Percentiles rank a stretch among this genome's conserved stretches.
These are phyloP conservation scores for Melanerpes formicivorus DNA, from an alignment of 2,113 vertebrate genomes.

Conservation along the genomic window DNA sequence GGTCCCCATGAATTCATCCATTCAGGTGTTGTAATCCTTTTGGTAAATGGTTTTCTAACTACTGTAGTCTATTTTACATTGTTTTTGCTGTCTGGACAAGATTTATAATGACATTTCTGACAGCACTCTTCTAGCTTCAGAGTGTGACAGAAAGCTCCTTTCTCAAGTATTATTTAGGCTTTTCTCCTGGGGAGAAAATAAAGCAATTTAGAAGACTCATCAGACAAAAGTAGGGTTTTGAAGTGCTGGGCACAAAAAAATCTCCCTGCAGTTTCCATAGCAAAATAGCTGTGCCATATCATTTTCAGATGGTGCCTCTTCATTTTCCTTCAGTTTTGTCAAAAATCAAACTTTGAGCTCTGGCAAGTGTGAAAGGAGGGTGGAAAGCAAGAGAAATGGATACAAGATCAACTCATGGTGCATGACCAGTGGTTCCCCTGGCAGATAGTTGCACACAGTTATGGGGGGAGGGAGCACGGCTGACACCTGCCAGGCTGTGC, in stretches of 20 bases:
- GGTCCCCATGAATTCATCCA: not conserved
- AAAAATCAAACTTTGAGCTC: not conserved
- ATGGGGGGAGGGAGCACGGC: not conserved
- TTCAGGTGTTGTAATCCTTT: not conserved
- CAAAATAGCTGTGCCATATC: not conserved
- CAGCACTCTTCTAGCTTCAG: not conserved
- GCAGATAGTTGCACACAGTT: not conserved
- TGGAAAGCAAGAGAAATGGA: not conserved
- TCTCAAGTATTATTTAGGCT: conserved; percentile 25
- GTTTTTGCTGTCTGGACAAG: not conserved
- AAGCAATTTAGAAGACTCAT: conserved; percentile 40
- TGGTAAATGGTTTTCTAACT: conserved; percentile 22
- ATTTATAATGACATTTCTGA: not conserved
- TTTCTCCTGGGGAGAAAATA: conserved; percentile 44
- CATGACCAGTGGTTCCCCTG: not conserved
- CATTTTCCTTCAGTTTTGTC: not conserved
- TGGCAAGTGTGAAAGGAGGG: not conserved
- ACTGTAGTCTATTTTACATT: not conserved
- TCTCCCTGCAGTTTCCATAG: not conserved
- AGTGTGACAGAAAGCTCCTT: conserved; percentile 17
- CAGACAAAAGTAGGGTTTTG: conserved; percentile 40
- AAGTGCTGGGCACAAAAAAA: conserved; percentile 30
- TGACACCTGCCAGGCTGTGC: too few species aligned
- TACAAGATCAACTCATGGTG: not conserved
- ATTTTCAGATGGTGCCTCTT: not conserved